phyloP scores from a whole-genome alignment of 2,113 vertebrate species.

The Riparia riparia region DNA sequence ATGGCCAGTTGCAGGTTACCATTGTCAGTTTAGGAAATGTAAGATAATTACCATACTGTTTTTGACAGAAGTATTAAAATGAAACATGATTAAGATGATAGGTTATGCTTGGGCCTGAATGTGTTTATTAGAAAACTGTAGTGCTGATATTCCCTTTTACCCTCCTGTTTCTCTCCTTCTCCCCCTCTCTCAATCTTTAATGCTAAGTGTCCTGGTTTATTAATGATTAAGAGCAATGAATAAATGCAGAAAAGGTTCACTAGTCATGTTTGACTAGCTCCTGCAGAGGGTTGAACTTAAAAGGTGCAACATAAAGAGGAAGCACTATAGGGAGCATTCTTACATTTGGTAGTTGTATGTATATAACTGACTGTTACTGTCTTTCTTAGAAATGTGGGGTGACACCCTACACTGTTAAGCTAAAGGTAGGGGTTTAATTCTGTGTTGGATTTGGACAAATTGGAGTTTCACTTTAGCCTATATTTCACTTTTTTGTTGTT shows the following conservation, averaged over 20 bases:
- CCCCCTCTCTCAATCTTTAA: accelerated
- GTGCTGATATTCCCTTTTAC: neutral
- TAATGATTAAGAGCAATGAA: neutral
- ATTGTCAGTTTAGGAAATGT: neutral
- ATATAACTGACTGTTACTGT: neutral
- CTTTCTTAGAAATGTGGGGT: neutral
- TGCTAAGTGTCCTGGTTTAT: neutral
- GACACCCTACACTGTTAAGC: neutral
- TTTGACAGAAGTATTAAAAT: neutral
- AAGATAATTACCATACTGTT: neutral
- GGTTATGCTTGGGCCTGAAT: neutral
- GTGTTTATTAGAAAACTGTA: neutral
- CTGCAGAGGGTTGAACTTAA: neutral
- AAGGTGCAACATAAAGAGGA: neutral
- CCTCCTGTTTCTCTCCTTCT: neutral
- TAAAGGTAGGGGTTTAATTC: neutral
- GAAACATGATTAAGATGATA: neutral
- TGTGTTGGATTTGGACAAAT: neutral
- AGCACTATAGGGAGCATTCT: neutral
- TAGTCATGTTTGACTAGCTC: neutral
- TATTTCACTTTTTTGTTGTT: neutral
- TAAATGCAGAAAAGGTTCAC: neutral
- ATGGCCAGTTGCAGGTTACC: neutral
- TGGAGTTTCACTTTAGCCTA: neutral
- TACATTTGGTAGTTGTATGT: neutral